Evolutionary conservation across 1,140 invertebrate genomes (phyloP), one percentile per base, ranked within the genome.

Genomic region (Diorhabda carinulata): DNA sequence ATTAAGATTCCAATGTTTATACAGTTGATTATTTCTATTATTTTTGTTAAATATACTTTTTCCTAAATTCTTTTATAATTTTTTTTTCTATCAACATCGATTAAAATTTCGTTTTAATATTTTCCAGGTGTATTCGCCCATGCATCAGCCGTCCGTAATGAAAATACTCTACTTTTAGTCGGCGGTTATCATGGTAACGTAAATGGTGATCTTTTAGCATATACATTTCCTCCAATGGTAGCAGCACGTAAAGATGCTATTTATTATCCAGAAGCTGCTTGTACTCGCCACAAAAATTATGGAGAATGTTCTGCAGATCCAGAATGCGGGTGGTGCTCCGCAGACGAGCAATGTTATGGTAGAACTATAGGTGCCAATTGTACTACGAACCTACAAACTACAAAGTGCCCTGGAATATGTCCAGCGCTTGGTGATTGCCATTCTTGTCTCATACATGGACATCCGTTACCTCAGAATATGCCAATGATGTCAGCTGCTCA

Each of bases 111-210:
- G 25, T 25, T 25, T 25, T 25, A 25, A 25, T 25, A 25, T 1
- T 3, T 58, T 66, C 58, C 43, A 67, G 65, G 93, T 5, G 91
- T 96, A 2, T 96, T 95, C 81, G 93, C 93, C 43, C 95, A 97
- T 76, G 89, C 91, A 1, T 89, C 93, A 40, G 88, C 89, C 42
- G 83, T 94, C 2, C 87, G 92, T 57, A 88, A 91, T 47, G 92
- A 91, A 41, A 94, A 95, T 76, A 93, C 92, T 8, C 82, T 98
- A 7, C 80, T 97, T 3, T 85, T 98, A 61, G 88, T 91, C 52
- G 96, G 96, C 10, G 96, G 96, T 43, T 98, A 97, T 81, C 92
- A 95, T 78, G 96, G 96, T 4, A 92, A 94, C 79, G 92, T 98
- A 2, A 92, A 93, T 79, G 89, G 90, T 57, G 93, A 92, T 82